Evolutionary conservation across 1,140 invertebrate genomes (phyloP), one percentile per base, ranked within the genome.

Genomic region (Dreissena polymorpha): DNA sequence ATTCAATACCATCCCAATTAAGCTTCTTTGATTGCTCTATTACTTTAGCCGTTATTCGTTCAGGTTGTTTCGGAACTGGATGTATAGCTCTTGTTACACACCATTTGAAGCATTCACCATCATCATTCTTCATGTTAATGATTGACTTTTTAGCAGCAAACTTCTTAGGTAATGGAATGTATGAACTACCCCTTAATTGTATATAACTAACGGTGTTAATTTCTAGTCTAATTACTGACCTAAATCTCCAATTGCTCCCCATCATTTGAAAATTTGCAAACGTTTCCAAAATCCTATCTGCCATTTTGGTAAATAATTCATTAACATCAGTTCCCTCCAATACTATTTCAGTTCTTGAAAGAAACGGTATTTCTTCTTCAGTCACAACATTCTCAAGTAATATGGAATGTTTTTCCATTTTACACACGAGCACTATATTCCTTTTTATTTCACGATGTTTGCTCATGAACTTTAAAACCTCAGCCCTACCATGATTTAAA

Each of bases 241-340:
- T 69, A 69, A 69, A 23, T 21, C 16, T 69, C 67, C 67, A 69
- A 29, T 27, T 27, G 67, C 67, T 69, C 5, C 67, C 67, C 67
- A 2, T 5, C 18, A n/a, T 69, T 29, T 69, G 67, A 29, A 69
- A 69, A 3, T 2, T 29, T 5, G 67, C 67, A 2, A 69, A 7
- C 1, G 67, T 6, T 29, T 69, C 67, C 67, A 69, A 25, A 3
- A 29, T 29, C 29, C 27, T 69, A 8, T 69, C 67, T 69, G 39
- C n/a, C n/a, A n/a, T n/a, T n/a, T n/a, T n/a, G n/a, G n/a, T n/a
- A n/a, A n/a, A n/a, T n/a, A n/a, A n/a, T n/a, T n/a, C n/a, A n/a
- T n/a, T n/a, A n/a, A n/a, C n/a, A n/a, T n/a, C n/a, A n/a, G n/a
- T n/a, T n/a, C n/a, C n/a, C n/a, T n/a, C n/a, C n/a, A n/a, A n/a